Conservation (phyloP, 2,888 invertebrate genomes). For the Pyralis farinalis region DNA sequence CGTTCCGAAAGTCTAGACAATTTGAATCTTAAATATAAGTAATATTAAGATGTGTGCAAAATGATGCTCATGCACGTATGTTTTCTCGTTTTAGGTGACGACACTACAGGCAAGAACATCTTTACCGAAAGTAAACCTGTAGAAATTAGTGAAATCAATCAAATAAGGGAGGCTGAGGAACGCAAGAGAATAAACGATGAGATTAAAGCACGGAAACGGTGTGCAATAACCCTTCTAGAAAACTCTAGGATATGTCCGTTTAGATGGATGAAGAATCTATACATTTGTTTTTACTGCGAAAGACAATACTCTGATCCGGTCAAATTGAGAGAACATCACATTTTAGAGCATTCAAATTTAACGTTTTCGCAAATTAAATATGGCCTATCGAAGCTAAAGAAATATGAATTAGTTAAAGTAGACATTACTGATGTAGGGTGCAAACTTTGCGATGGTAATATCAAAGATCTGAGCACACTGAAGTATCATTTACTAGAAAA, state of each 20-base stretch:
- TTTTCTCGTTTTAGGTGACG: constrained; percentile 70
- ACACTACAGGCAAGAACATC: constrained; percentile 19
- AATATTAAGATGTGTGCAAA: constrained; percentile 19
- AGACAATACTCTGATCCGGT: constrained; percentile 49
- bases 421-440: constrained; percentile 57
- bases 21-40: neutral
- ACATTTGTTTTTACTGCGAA: constrained; percentile 62
- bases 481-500: constrained; percentile 48
- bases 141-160: constrained; percentile 17
- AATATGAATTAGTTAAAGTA: constrained; percentile 58
- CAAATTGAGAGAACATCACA: constrained; percentile 42
- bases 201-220: constrained; percentile 44
- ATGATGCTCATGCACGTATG: constrained; percentile 35
- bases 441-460: constrained; percentile 44
- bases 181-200: constrained; percentile 27
- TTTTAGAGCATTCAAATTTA: constrained; percentile 30
- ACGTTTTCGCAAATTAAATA: constrained; percentile 35
- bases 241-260: constrained; percentile 61
- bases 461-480: constrained; percentile 37
- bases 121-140: constrained; percentile 5
- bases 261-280: constrained; percentile 62
- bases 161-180: constrained; percentile 9
- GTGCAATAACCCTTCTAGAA: constrained; percentile 49
- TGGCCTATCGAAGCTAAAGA: constrained; percentile 48
- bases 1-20: neutral